phyloP scores from a whole-genome alignment of 2,113 vertebrate species.

The Gymnarchus niloticus region DNA sequence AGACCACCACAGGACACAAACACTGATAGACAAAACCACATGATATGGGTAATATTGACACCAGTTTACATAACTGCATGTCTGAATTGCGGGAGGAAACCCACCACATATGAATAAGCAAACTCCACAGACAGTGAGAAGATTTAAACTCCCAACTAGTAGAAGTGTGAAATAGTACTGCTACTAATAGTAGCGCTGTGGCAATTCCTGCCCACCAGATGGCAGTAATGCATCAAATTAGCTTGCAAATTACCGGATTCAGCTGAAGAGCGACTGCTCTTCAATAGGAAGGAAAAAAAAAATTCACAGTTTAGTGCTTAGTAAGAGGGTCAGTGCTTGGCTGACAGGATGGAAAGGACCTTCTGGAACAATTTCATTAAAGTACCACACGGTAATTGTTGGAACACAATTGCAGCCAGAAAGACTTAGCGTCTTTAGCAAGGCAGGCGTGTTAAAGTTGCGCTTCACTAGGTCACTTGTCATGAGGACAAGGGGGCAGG shows the following conservation, averaged over 20 bases:
- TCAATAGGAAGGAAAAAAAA: background rate
- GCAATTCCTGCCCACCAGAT: background rate
- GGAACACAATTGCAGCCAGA: background rate
- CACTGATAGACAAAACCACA: no score
- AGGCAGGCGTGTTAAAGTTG: background rate
- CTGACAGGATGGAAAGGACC: background rate
- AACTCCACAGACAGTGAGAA: no score
- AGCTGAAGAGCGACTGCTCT: background rate
- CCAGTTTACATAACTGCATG: no score
- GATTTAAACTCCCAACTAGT: no score
- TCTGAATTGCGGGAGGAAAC: no score
- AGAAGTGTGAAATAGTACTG: background rate
- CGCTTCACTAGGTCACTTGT: background rate
- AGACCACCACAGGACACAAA: no score
- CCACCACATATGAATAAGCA: no score
- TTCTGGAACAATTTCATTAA: background rate
- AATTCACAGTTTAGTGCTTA: background rate
- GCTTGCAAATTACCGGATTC: background rate
- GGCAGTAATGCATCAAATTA: background rate
- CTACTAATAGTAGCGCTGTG: background rate
- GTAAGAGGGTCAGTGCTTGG: background rate
- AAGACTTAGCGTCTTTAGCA: background rate
- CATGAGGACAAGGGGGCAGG: background rate
- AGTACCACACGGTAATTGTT: background rate
- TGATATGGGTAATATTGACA: no score